Evolutionary conservation across 1,140 invertebrate genomes (phyloP).

Genomic region (Drosophila quadrilineata): DNA sequence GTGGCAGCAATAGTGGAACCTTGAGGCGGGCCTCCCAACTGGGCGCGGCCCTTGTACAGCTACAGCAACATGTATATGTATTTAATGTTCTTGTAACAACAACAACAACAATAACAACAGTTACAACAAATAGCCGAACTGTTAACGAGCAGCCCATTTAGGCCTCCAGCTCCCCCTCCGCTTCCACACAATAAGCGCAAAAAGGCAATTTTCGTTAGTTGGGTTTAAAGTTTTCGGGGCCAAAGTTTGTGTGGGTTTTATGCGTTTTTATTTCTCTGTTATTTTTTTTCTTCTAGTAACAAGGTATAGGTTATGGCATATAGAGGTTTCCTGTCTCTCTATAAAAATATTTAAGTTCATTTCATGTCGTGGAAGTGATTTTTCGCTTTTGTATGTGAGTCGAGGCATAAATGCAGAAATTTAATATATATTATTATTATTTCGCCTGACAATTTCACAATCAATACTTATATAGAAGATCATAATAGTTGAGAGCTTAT

Average conservation of each 20-base stretch:
- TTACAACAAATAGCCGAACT: constrained; percentile 21
- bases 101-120: constrained; percentile 10
- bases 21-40: constrained; percentile 25
- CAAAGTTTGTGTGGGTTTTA: constrained; percentile 26
- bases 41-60: constrained; percentile 22
- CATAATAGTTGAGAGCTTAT: no score
- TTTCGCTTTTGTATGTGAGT: not conserved
- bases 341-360: constrained; percentile 41
- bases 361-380: constrained; percentile 13
- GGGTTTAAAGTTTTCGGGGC: constrained; percentile 30
- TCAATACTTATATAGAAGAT: no score
- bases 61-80: constrained; percentile 47
- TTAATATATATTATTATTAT: no score
- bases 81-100: constrained; percentile 48
- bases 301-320: constrained; percentile 13
- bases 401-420: no score
- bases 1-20: constrained; percentile 10
- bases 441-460: no score
- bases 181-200: constrained; percentile 6
- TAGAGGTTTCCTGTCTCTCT: no score
- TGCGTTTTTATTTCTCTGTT: constrained; percentile 3
- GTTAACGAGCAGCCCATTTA: constrained; percentile 49
- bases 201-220: constrained; percentile 11
- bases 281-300: constrained; percentile 6
- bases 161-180: no score